Conservation (phyloP, 2,888 invertebrate species). For the Hartigia nigra region DNA sequence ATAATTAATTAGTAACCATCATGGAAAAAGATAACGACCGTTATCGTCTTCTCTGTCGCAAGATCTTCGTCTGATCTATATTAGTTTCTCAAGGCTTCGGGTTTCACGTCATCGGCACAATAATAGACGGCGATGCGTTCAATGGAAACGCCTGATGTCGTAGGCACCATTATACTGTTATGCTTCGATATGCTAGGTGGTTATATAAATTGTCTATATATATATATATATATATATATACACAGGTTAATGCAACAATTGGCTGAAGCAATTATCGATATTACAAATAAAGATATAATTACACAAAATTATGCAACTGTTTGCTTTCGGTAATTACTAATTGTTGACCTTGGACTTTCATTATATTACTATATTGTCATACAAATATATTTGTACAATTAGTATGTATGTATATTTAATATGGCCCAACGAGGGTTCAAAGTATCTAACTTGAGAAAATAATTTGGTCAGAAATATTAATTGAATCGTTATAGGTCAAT, state of each 20-base stretch:
- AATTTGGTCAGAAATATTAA: background rate
- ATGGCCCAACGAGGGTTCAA: background rate
- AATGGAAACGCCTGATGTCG: background rate
- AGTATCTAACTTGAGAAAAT: background rate
- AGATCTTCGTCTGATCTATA: background rate
- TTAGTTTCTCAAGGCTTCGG: background rate
- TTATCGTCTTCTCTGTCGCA: background rate
- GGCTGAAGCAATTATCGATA: background rate
- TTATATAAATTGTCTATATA: background rate
- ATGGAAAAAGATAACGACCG: background rate
- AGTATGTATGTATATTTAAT: background rate
- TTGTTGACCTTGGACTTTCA: background rate
- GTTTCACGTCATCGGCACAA: slow-evolving; percentile 2
- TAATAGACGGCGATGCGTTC: background rate
- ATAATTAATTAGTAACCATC: background rate
- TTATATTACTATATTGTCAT: too few relatives aligned
- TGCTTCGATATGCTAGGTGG: background rate
- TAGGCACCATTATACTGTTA: background rate
- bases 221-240: too few relatives aligned
- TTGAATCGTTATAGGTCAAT: background rate
- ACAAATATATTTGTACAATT: background rate
- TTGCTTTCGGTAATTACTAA: background rate
- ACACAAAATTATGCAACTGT: background rate
- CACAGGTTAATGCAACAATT: background rate
- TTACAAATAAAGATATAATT: background rate